Percentiles rank a stretch among this genome's conserved stretches.
Evolutionary conservation across 1,140 invertebrate species (phyloP).

Genomic region (Drosophila kikkawai): DNA sequence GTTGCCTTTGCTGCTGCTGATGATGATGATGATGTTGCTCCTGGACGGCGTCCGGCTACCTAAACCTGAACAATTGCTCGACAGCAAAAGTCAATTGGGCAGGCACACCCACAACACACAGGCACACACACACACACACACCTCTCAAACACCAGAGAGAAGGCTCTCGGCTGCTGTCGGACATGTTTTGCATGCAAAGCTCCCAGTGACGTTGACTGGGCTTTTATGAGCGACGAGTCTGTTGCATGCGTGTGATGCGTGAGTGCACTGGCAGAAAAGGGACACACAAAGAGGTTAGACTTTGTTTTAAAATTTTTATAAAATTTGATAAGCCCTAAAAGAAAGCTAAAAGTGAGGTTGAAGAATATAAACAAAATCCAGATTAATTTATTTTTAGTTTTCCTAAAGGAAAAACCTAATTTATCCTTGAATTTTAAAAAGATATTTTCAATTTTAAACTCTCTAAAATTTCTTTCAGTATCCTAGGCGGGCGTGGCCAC

Average conservation of each 20-base stretch:
- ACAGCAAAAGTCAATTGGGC: slow-evolving; percentile 76
- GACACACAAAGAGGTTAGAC: not conserved
- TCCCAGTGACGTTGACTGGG: slow-evolving; percentile 59
- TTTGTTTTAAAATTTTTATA: not conserved
- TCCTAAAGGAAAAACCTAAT: not conserved
- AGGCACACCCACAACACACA: slow-evolving; percentile 36
- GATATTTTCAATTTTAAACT: not conserved
- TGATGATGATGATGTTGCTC: slow-evolving; percentile 11
- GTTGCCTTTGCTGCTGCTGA: too few species aligned
- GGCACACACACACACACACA: slow-evolving; percentile 19
- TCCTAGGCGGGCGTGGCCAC: slow-evolving; percentile 7
- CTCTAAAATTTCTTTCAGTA: not conserved
- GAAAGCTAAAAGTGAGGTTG: not conserved
- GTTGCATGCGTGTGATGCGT: slow-evolving; percentile 43
- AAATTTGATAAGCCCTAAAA: too few species aligned
- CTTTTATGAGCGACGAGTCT: slow-evolving; percentile 30
- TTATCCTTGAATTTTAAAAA: not conserved
- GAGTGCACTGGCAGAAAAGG: slow-evolving; percentile 12
- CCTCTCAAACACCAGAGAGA: slow-evolving; percentile 14
- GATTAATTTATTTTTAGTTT: too few species aligned
- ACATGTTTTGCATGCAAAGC: slow-evolving; percentile 77
- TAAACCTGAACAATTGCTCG: slow-evolving; percentile 63
- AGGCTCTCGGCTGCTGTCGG: slow-evolving; percentile 44
- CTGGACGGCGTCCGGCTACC: slow-evolving; percentile 37
- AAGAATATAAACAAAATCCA: too few species aligned